Evolutionary conservation across 2,888 invertebrate genomes (phyloP), one percentile per base, ranked within the genome.

Genomic region (Nezara viridula): DNA sequence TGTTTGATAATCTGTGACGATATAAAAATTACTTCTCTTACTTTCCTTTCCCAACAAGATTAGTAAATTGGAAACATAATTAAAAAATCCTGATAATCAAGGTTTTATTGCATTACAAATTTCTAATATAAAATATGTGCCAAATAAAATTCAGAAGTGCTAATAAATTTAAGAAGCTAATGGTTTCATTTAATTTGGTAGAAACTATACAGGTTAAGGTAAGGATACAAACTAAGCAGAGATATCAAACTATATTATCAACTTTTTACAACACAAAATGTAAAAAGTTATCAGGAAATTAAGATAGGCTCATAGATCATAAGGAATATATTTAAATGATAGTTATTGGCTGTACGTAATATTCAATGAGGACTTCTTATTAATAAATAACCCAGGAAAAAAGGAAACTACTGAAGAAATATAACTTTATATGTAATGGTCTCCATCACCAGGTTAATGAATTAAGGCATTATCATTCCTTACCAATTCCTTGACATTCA

Each of bases 401-500:
- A 27, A 40, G 50, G 27, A 44, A 49, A 89, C 49, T 89, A 50
- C 87, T 55, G n/a, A 77, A 66, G 44, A 44, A 89, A 89, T 50
- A 49, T 7, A 89, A 55, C 32, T 37, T 47, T 81, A 47, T 44
- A 44, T 50, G 14, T 86, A 16, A 89, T 66, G n/a, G 32, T 60
- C 37, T n/a, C 85, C 85, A 89, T 85, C 88, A 89, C 86, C 88
- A 89, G 66, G 37, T 44, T 50, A 55, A 87, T 86, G 47, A 88
- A 66, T 32, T 37, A 49, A 60, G n/a, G 86, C 85, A 73, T 73
- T 81, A 47, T 81, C 81, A 60, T 86, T 86, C 50, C 95, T 95
- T 94, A 95, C 95, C 94, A 95, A 94, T 91, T 94, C 93, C 93
- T 94, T 94, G 91, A 95, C 95, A 92, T 94, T 95, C 90, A 95